Evolutionary conservation across 2,888 invertebrate genomes (phyloP).

Genomic region (Eledona agricola): DNA sequence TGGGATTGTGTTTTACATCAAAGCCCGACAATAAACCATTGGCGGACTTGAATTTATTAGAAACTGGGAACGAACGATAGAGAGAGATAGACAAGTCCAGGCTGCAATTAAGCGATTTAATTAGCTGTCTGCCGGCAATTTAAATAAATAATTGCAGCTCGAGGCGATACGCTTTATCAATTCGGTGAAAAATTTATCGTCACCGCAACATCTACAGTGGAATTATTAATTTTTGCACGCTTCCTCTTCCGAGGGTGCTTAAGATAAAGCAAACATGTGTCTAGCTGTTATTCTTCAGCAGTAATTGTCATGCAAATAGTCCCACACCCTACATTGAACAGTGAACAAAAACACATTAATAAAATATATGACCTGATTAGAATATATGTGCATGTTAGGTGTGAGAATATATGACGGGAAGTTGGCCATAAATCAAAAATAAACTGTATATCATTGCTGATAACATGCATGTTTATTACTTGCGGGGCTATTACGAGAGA

Average conservation of each 20-base stretch:
- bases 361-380: conserved; percentile 39
- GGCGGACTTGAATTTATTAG: conserved; percentile 22
- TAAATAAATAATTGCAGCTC: conserved; percentile 17
- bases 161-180: conserved; percentile 17
- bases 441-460: conserved; percentile 56
- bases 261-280: conserved; percentile 28
- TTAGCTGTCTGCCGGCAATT: conserved; percentile 19
- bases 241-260: too few relatives aligned
- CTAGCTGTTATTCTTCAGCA: conserved; percentile 14
- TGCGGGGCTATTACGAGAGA: conserved; percentile 52
- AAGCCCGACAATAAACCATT: conserved; percentile 24
- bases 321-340: conserved; percentile 31
- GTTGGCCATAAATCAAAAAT: conserved; percentile 57
- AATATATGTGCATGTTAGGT: conserved; percentile 49
- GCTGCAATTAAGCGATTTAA: conserved; percentile 24
- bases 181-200: conserved; percentile 11
- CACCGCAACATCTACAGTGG: too few relatives aligned
- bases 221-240: too few relatives aligned
- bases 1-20: conserved; percentile 27
- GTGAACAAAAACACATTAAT: conserved; percentile 38
- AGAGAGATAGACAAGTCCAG: conserved; percentile 7
- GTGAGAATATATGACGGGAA: conserved; percentile 58
- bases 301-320: conserved; percentile 37
- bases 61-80: conserved; percentile 4
- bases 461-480: conserved; percentile 56